Base-by-base conservation (phyloP, 2,888 invertebrate species). In the Idaea aversata region DNA sequence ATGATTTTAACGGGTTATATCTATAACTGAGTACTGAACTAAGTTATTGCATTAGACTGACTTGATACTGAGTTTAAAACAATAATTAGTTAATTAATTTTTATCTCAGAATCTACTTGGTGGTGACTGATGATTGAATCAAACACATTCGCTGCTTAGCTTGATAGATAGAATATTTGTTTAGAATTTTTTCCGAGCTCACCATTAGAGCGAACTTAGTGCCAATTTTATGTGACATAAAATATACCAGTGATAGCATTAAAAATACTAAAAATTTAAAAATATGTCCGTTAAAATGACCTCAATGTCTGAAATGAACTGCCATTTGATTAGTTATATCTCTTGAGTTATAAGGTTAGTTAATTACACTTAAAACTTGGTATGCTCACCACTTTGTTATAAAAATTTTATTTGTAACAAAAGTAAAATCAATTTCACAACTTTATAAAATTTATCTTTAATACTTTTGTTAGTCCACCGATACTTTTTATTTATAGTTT, bases 381-480 rank as follows among this genome's bases (percentile, higher is more conserved):
- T 59, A 34, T 59, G 34, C 16, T 59, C 34, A 25, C 58, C 15
- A 15, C 7, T 67, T 72, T 70, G 66, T 69, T 67, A 70, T 61
- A 61, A 66, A 61, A 6, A 66, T 58, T 67, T 67, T 65, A 69
- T 67, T 67, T 64, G 63, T 59, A 65, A 69, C 68, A 65, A 67
- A 66, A 63, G 57, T 65, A 68, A 65, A 73, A 72, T 72, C 72
- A 74, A 71, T 72, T 72, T 66, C 69, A 38, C 59, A 63, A 65
- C 63, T 67, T 65, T 70, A 68, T 70, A 59, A 25, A 69, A 65
- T 71, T 73, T 71, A 71, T 67, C 72, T 68, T 68, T 59, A 68
- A 61, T 66, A 68, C 66, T 69, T 70, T 59, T 69, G 65, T 67
- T 67, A 63, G 68, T 65, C 66, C 63, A 65, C 61, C 35, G 13